These are phyloP conservation scores for Loris lydekkerianus DNA, from an alignment of 2,797 vertebrate genomes.

Conservation along the genomic window DNA sequence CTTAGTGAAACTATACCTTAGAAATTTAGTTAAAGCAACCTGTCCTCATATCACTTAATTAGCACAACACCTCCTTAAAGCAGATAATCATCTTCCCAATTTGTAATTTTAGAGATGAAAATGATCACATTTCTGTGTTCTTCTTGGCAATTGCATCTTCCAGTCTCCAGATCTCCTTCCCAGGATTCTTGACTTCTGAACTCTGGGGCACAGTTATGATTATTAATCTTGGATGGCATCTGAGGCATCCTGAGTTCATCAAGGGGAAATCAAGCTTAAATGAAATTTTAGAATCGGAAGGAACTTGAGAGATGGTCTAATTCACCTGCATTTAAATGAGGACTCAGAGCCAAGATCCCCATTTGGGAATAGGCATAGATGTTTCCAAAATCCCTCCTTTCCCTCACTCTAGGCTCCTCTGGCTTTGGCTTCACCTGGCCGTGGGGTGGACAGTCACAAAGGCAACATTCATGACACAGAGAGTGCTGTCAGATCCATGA, in stretches of 20 bases:
- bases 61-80: not conserved
- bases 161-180: not conserved
- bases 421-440: not conserved
- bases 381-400: not conserved
- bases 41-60: not conserved
- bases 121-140: not conserved
- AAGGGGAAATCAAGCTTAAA: not conserved
- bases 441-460: not conserved
- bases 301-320: not conserved
- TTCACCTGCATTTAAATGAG: not conserved
- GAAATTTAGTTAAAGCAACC: conserved; percentile 53
- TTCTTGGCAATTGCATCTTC: not conserved
- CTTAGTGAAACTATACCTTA: conserved; percentile 27
- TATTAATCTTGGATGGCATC: not conserved
- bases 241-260: not conserved
- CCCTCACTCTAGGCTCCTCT: not conserved
- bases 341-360: not conserved
- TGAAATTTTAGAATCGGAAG: not conserved
- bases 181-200: not conserved
- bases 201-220: not conserved
- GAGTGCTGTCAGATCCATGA: not conserved
- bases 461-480: fast-evolving
- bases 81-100: not conserved
- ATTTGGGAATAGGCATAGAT: not conserved
- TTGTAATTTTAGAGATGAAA: conserved; percentile 39